A percentile compares a stretch with the other conserved stretches of the same genome.
phyloP scores from a whole-genome alignment of 2,888 invertebrate genomes.

The Pyrgus malvae region DNA sequence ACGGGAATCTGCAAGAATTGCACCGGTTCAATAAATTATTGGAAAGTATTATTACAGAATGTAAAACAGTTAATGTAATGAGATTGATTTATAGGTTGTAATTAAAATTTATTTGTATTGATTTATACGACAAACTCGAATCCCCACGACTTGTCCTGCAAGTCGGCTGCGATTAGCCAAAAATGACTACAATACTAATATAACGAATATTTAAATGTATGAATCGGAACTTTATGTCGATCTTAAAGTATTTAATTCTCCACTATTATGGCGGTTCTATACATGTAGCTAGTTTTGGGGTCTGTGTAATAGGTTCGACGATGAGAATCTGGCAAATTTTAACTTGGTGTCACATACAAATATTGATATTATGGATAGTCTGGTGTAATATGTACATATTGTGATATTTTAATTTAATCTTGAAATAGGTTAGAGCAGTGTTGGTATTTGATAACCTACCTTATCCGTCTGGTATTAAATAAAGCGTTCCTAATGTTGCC shows the following conservation, averaged over 20 bases:
- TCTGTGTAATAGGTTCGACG: conserved; percentile 47
- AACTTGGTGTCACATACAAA: conserved; percentile 50
- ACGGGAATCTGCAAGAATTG: conserved; percentile 41
- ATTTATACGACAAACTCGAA: conserved; percentile 31
- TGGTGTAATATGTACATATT: conserved; percentile 77
- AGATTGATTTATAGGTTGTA: conserved; percentile 46
- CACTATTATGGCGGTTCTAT: conserved; percentile 36
- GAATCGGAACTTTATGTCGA: conserved; percentile 27
- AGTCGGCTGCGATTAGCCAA: conserved; percentile 13
- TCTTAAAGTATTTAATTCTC: conserved; percentile 28
- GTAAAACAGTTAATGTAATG: conserved; percentile 44
- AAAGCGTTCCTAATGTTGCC: conserved; percentile 51
- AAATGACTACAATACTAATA: conserved; percentile 12
- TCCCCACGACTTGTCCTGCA: conserved; percentile 8
- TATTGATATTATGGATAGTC: conserved; percentile 69
- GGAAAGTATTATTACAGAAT: conserved; percentile 57
- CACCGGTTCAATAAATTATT: conserved; percentile 45
- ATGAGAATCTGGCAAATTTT: conserved; percentile 38
- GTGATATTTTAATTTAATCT: conserved; percentile 80
- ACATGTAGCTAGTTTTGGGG: conserved; percentile 44
- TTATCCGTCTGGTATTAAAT: conserved; percentile 54
- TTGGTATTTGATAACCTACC: conserved; percentile 51
- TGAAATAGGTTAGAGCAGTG: conserved; percentile 69
- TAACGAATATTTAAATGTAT: conserved; percentile 9
- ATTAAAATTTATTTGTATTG: conserved; percentile 34